These are phyloP conservation scores for Myoxocephalus aenaeus DNA, from an alignment of 2,797 vertebrate genomes.

Conservation along the genomic window DNA sequence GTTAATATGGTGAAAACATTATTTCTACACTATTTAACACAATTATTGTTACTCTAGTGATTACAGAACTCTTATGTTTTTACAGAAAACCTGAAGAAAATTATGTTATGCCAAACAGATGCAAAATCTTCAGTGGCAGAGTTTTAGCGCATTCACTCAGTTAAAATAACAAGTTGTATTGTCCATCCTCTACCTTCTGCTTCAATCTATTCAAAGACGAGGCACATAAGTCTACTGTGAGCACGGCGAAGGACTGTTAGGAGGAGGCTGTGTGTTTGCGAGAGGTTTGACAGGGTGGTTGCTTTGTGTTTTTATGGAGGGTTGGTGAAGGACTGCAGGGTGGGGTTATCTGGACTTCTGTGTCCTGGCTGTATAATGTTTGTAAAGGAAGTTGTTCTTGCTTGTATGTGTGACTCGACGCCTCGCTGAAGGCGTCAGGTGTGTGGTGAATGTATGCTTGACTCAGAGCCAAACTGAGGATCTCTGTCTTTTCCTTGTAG, in stretches of 20 bases:
- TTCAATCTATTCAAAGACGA: slow-evolving; percentile 48
- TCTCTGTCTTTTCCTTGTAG: slow-evolving; percentile 94
- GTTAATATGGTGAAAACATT: slow-evolving; percentile 6
- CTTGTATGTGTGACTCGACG: slow-evolving; percentile 39
- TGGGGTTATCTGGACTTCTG: slow-evolving; percentile 36
- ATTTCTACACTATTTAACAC: slow-evolving; percentile 3
- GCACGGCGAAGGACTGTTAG: slow-evolving; percentile 10
- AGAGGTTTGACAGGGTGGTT: slow-evolving; percentile 43
- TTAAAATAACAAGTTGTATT: neutral
- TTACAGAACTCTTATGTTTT: neutral
- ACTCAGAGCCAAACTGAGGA: slow-evolving; percentile 90
- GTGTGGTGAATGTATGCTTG: slow-evolving; percentile 82
- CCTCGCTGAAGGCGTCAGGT: slow-evolving; percentile 55
- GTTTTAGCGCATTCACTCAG: neutral
- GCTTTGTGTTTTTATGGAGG: slow-evolving; percentile 46
- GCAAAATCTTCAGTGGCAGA: neutral
- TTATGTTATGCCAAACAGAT: neutral
- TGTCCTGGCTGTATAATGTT: slow-evolving; percentile 53
- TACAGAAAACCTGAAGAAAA: slow-evolving; percentile 1
- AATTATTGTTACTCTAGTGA: neutral
- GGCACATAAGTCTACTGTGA: slow-evolving; percentile 37
- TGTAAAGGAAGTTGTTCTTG: slow-evolving; percentile 70
- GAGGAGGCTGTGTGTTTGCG: slow-evolving; percentile 30
- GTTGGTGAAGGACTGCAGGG: slow-evolving; percentile 47
- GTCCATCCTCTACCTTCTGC: neutral